Evolutionary conservation across 2,888 invertebrate species (phyloP), one percentile per base, ranked within the genome.

Genomic region (Balanococcus diminutus): DNA sequence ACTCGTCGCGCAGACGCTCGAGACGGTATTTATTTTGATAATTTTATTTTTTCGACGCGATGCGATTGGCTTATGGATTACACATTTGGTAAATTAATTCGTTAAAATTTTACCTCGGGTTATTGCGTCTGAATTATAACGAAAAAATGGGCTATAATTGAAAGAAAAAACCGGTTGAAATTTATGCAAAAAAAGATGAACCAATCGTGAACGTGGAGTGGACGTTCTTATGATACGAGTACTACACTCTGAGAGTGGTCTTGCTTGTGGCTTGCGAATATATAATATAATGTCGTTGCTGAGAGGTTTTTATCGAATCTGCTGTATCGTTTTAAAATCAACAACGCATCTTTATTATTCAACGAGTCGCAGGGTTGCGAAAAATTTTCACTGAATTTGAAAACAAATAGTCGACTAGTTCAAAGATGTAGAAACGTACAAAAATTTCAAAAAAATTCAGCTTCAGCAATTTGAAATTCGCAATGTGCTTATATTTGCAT

Each of bases 121-220:
- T 25, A 72, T 31, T 16, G 28, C 72, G 72, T 72, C 16, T 72
- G 14, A 72, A 16, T 72, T 72, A 72, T 28, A 16, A 72, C 72
- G 72, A 72, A 72, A 72, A 42, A 25, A 25, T 28, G 72, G 31
- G 16, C 14, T 72, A 8, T 72, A 72, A 72, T 72, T 72, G 72
- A 72, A 72, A 72, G 72, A 72, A 56, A 67, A 56, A 72, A 72
- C 72, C 72, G 72, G 72, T 72, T 72, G 14, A 72, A 72, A 31
- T 72, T 72, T 72, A 72, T 72, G 72, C 72, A 31, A 31, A 72
- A 31, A 72, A 72, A 72, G 31, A 61, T 72, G 31, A 16, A 31
- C 72, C 31, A 72, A 72, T 72, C 72, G 72, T 8, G 25, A 4
- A 22, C 22, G 22, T 72, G 72, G 42, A 42, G 16, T 16, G 16